Conservation (phyloP, 2,113 vertebrate species). For the Dinomys branickii region DNA sequence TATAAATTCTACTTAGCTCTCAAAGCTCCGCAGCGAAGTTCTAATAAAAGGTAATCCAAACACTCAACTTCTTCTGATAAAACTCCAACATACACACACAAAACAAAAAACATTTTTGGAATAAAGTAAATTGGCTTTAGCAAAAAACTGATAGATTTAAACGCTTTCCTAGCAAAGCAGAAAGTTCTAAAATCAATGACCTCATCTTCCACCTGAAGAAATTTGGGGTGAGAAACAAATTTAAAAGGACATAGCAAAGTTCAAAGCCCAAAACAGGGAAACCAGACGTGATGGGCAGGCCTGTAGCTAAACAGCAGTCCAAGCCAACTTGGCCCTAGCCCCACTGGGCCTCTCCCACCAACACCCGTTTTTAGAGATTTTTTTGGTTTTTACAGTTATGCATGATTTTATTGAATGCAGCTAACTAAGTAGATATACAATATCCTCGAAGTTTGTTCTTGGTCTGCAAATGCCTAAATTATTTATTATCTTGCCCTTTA, state of each 20-base stretch:
- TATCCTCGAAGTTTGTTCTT: not conserved
- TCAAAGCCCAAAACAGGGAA: not conserved
- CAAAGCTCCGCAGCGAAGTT: not conserved
- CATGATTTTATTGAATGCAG: not conserved
- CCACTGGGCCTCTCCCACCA: not conserved
- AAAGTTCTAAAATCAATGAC: not conserved
- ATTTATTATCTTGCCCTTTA: not conserved
- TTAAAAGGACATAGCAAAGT: not conserved
- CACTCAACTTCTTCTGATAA: not conserved
- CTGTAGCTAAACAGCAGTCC: not conserved
- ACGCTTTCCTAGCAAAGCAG: not conserved
- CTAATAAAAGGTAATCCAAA: not conserved
- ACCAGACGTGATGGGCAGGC: not conserved
- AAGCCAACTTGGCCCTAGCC: not conserved
- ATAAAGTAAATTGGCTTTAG: not conserved
- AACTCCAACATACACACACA: not conserved
- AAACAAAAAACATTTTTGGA: not conserved
- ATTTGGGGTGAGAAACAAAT: not conserved
- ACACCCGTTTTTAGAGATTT: too few relatives aligned
- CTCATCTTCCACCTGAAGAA: not conserved
- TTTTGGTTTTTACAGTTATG: not conserved
- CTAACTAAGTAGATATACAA: not conserved
- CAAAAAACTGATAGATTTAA: not conserved
- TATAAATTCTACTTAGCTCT: not conserved
- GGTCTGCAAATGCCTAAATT: not conserved